Conservation (phyloP, 2,888 invertebrate species). For the Diplazon laetatorius region DNA sequence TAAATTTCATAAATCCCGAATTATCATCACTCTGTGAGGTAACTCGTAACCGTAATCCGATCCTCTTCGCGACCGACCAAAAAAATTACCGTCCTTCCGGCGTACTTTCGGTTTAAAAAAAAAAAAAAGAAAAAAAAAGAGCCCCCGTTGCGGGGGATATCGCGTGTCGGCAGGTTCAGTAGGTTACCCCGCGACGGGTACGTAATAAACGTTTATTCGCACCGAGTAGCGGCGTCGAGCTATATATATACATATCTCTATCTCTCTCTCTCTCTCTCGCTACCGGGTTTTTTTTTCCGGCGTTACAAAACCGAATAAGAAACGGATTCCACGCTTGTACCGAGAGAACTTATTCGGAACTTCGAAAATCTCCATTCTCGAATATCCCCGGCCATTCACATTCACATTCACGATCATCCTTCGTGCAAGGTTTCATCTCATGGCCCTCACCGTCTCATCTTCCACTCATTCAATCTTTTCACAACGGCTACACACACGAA, state of each 20-base stretch:
- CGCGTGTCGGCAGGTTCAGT: conserved; percentile 74
- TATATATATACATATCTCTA: no score
- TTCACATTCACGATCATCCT: conserved; percentile 41
- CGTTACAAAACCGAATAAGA: conserved; percentile 14
- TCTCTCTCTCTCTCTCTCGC: conserved; percentile 44
- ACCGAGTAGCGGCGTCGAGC: no score
- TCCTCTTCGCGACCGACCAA: no score
- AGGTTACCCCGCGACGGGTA: conserved; percentile 57
- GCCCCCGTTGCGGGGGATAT: conserved; percentile 68
- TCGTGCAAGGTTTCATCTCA: conserved; percentile 36
- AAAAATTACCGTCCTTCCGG: no score
- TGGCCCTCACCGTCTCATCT: conserved; percentile 49
- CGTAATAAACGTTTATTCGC: conserved; percentile 41
- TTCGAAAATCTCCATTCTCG: no score
- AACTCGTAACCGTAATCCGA: no score
- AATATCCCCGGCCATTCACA: no score
- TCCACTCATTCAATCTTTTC: conserved; percentile 58
- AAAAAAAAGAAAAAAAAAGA: no score
- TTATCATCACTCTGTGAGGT: no score
- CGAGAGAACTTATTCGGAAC: conserved; percentile 22
- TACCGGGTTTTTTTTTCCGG: conserved; percentile 61
- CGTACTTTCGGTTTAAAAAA: no score
- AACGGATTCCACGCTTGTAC: conserved; percentile 41
- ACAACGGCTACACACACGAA: conserved; percentile 16
- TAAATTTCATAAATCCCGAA: no score